Base-by-base conservation (phyloP, 2,797 vertebrate species). In the Distichodus sexfasciatus region DNA sequence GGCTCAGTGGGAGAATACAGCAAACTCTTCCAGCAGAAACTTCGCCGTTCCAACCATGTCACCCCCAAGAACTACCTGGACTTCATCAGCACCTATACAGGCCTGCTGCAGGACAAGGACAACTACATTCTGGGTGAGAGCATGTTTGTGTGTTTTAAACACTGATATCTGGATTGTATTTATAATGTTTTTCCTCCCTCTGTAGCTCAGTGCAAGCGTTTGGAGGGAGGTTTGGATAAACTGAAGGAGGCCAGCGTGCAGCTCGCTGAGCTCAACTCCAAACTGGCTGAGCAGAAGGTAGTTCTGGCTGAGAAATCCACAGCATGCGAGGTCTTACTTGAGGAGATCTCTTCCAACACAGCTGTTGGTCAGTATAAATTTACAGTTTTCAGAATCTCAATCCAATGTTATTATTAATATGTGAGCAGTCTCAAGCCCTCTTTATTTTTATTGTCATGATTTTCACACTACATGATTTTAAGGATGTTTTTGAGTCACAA, bases 1-100 rank as follows among this genome's bases (percentile, higher is more conserved):
- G 76, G 85, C 12, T 96, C 92, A 0, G 96, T 97, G 15, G 93
- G 81, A 0, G 73, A 91, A 2, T 96, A 91, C 86, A 98, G 97
- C 85, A 92, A 87, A 59, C 86, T 82, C 0, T 98, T 98, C 72
- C 91, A 87, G 24, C 96, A 94, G 84, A 98, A 96, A 75, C 82
- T 96, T 63, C 89, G 96, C 8, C 93, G 96, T 41, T 92, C 85
- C 72, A 99, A 99, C 86, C 94, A 91, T 0, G 96, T 98, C 8
- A 98, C 96, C 0, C 96, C 97, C 7, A 99, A 98, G 88, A 99
- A 98, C 80, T 99, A 90, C 83, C 90, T 99, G 51, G 97, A 98
- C 74, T 99, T 97, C 68, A 94, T 99, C 54, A 90, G 81, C 67
- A 96, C 92, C 0, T 99, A 97, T 28, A 86, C 88, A 3, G 91